These are phyloP conservation scores for Datnioides undecimradiatus DNA, from an alignment of 2,113 vertebrate species.

Conservation along the genomic window DNA sequence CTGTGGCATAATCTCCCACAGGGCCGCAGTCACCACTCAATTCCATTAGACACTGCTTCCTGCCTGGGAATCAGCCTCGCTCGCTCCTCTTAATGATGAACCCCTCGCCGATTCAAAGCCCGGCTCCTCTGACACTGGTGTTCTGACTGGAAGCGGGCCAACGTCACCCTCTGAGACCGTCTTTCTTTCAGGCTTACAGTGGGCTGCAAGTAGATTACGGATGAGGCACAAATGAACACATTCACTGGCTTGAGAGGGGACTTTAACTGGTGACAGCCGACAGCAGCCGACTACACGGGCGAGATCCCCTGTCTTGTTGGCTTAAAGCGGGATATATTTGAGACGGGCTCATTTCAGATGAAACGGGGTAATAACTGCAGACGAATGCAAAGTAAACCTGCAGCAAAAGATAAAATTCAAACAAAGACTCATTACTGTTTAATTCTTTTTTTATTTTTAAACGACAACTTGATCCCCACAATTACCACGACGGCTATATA, in stretches of 20 bases:
- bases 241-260: constrained; percentile 47
- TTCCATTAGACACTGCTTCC: constrained; percentile 74
- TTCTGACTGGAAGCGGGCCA: constrained; percentile 67
- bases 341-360: constrained; percentile 48
- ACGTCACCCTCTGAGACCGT: constrained; percentile 50
- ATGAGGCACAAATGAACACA: constrained; percentile 58
- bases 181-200: constrained; percentile 56
- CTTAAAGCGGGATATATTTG: constrained; percentile 43
- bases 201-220: constrained; percentile 71
- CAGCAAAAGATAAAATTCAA: constrained; percentile 34
- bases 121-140: constrained; percentile 52
- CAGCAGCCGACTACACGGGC: constrained; percentile 20
- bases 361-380: neutral
- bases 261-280: constrained; percentile 55
- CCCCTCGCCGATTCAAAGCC: constrained; percentile 64
- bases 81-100: constrained; percentile 63
- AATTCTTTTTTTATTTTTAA: constrained; percentile 30
- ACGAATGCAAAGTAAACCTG: constrained; percentile 44
- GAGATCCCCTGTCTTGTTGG: constrained; percentile 45
- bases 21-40: constrained; percentile 70
- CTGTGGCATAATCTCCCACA: constrained; percentile 77
- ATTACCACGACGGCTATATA: neutral
- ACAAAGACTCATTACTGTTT: constrained; percentile 42
- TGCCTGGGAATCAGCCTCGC: constrained; percentile 65
- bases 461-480: constrained; percentile 39